Base-by-base conservation (phyloP, 1,140 invertebrate genomes). In the Platyura marginata region DNA sequence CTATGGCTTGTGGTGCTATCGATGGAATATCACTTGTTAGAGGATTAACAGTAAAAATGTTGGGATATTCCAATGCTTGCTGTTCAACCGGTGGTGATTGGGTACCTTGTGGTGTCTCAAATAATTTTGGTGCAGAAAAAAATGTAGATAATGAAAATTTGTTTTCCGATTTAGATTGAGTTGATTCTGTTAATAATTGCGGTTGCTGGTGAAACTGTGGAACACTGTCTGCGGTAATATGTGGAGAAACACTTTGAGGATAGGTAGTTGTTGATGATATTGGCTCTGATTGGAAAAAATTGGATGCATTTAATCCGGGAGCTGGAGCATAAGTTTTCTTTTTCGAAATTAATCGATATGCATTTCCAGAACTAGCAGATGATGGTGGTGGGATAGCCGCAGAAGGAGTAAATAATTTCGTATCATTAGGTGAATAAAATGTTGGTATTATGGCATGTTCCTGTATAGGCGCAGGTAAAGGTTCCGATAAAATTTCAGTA, bases 311-410 rank as follows among this genome's bases (percentile, higher is more conserved):
- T 1, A 72, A 48, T 3, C 70, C 70, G 2, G 70, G 70, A 52
- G 71, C 67, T 46, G 67, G 70, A 15, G 70, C 70, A 53, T 72
- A 72, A 3, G 61, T 50, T 56, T 70, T 72, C 54, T 68, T 71
- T 43, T 60, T 68, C 1, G 65, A 57, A 10, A 62, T 56, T 19
- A 71, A 57, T 13, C 70, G 56, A 56, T 65, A 72, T n/a, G 53
- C 52, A 43, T 65, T 71, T 3, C 44, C 48, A 20, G 42, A 19
- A 8, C 51, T 43, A 23, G 52, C 48, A 47, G 59, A 57, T 61
- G 62, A 10, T 2, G 55, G 49, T 16, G 52, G 50, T 21, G 46
- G 36, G 11, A 2, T 40, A 3, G 38, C 21, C 8, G 11, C 21
- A 3, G 38, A 21, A 5, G 19, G 38, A 22, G 19, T 20, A 40